Evolutionary conservation across 1,140 invertebrate genomes (phyloP).

Genomic region (Goniozus legneri): DNA sequence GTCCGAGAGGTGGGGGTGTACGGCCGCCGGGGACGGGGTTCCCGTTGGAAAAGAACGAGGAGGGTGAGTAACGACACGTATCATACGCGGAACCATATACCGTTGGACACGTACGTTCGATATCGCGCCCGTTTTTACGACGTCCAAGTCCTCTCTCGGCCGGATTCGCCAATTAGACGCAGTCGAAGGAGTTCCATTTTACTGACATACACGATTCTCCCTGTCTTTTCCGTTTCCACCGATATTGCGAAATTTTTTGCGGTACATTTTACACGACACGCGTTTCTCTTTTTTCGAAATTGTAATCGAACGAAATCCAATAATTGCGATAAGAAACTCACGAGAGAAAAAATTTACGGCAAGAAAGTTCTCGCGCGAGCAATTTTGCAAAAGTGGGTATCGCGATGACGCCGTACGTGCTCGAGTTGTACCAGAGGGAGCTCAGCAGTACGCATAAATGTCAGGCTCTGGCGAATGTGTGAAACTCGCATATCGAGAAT

Average conservation of each 20-base stretch:
- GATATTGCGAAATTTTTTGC: too few species aligned
- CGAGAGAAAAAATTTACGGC: too few species aligned
- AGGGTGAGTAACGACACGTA: conserved; percentile 38
- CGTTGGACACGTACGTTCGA: conserved; percentile 37
- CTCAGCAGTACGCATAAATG: conserved; percentile 40
- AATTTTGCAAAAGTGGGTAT: too few species aligned
- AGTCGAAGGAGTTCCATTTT: conserved; percentile 22
- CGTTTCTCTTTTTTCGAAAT: too few species aligned
- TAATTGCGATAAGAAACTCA: too few species aligned
- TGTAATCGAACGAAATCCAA: too few species aligned
- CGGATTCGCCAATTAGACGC: conserved; percentile 34
- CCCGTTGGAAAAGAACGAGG: conserved; percentile 24
- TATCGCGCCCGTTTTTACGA: conserved; percentile 34
- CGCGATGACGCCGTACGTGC: too few species aligned
- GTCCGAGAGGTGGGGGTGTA: conserved; percentile 11
- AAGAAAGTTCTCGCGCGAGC: too few species aligned
- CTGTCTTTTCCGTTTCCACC: too few species aligned
- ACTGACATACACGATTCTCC: too few species aligned
- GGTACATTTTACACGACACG: too few species aligned
- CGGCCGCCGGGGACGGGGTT: conserved; percentile 16
- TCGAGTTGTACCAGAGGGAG: background rate
- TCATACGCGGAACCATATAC: conserved; percentile 36
- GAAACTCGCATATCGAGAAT: conserved; percentile 48
- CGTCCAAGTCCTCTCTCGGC: conserved; percentile 24
- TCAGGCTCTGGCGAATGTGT: conserved; percentile 44